These are phyloP conservation scores for Salmo trutta DNA, from an alignment of 2,797 vertebrate genomes.

Conservation along the genomic window DNA sequence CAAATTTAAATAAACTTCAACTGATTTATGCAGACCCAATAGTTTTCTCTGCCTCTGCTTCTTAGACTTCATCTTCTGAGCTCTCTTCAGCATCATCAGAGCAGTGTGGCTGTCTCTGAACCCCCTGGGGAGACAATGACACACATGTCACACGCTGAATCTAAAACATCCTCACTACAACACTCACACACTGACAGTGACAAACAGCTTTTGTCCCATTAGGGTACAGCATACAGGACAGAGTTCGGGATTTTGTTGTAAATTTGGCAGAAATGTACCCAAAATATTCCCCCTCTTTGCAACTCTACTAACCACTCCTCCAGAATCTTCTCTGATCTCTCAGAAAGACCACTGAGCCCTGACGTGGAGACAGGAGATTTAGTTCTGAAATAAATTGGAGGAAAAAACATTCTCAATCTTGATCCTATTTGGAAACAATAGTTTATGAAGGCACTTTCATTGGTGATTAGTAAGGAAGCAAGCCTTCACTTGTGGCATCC, in stretches of 20 bases:
- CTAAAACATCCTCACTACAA: not conserved
- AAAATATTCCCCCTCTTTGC: too few species aligned
- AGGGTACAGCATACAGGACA: not conserved
- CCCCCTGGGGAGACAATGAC: constrained; percentile 76
- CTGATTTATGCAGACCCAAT: constrained; percentile 70
- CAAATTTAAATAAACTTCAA: not conserved
- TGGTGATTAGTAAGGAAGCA: not conserved
- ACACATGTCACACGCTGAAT: constrained; percentile 1
- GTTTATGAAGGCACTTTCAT: not conserved
- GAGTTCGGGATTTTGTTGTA: not conserved
- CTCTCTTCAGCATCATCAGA: constrained; percentile 89
- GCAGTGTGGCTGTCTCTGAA: constrained; percentile 85
- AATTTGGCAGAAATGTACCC: too few species aligned
- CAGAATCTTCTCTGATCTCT: constrained; percentile 86
- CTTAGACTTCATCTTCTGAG: constrained; percentile 86
- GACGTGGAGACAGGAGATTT: constrained; percentile 57
- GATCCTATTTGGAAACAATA: not conserved
- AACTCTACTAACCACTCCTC: constrained; percentile 84
- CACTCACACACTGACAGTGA: not conserved
- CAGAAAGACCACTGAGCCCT: constrained; percentile 59
- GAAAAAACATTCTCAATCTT: not conserved
- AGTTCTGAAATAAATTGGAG: constrained; percentile 52
- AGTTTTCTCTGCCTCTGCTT: constrained; percentile 70
- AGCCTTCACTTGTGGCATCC: not conserved
- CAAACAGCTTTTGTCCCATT: not conserved